Evolutionary conservation across 2,797 vertebrate genomes (phyloP), one percentile per base, ranked within the genome.

Genomic region (Acanthurus tractus): DNA sequence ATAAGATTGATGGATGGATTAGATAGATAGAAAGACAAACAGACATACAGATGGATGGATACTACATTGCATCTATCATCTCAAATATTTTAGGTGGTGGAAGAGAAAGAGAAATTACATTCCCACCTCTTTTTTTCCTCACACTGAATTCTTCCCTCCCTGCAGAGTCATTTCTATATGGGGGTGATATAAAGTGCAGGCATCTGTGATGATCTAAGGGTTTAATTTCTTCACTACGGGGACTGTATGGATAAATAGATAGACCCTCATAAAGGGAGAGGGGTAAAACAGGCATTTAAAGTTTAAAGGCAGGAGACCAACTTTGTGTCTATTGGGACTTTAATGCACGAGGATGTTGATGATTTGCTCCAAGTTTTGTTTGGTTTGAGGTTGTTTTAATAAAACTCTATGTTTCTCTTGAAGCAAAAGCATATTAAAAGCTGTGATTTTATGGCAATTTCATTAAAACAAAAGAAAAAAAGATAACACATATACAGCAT

Each of bases 201-300:
- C 23, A 53, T 48, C 58, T 70, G 63, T 73, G 76, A 76, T 79
- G 81, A 85, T 85, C 69, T 77, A 79, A 79, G 44, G 78, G 62
- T 83, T 85, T 83, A 40, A 85, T 83, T 81, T 85, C 63, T 55
- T 66, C 50, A 58, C 61, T 63, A 54, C 63, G 55, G 66, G 50
- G 70, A 54, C 58, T 40, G 55, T 67, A 74, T 44, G 40, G 38
- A 79, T 74, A 54, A 56, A 72, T 29, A 74, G 66, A 69, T 49
- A 12, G 57, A 49, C 65, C 22, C 45, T 68, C 58, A 52, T 79
- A 79, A 79, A 82, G 73, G 70, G 40, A 44, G 17, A 1, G 34
- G 75, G 57, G 65, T 64, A 58, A 70, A 72, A 38, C 46, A 46
- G 45, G 23, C 57, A 23, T 83, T 78, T 79, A 61, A 73, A 63